These are phyloP conservation scores for Sinopyrophorus schimmeli DNA, from an alignment of 2,888 invertebrate species.

Conservation along the genomic window DNA sequence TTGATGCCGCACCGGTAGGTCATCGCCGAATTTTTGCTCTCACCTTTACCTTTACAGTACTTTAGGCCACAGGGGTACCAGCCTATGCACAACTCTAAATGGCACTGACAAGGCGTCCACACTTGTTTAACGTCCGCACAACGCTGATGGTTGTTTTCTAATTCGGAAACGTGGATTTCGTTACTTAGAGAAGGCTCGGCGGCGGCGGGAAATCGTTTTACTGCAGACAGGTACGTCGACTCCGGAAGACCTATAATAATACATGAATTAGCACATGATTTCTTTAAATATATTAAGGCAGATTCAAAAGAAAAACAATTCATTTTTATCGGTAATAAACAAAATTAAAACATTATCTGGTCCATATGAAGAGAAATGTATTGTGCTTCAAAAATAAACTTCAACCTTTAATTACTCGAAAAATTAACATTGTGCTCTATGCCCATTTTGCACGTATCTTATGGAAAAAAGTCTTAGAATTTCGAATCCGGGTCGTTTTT, in stretches of 20 bases:
- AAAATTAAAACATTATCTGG: too few relatives aligned
- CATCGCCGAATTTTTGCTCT: conserved; percentile 63
- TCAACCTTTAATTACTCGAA: too few relatives aligned
- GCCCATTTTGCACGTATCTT: too few relatives aligned
- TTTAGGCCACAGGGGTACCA: conserved; percentile 97
- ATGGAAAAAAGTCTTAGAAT: too few relatives aligned
- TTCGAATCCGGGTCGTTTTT: too few relatives aligned
- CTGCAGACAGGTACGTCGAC: conserved; percentile 70
- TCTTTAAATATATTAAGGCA: too few relatives aligned
- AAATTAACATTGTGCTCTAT: too few relatives aligned
- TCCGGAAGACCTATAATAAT: conserved; percentile 67
- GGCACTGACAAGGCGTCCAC: conserved; percentile 80
- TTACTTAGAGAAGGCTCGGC: conserved; percentile 39
- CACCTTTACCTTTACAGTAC: conserved; percentile 74
- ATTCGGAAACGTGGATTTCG: conserved; percentile 25
- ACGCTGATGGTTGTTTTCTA: conserved; percentile 41
- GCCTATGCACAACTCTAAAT: conserved; percentile 85
- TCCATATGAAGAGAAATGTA: too few relatives aligned
- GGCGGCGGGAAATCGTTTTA: conserved; percentile 69
- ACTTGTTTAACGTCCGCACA: conserved; percentile 72
- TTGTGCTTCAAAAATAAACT: too few relatives aligned
- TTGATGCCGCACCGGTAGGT: conserved; percentile 93
- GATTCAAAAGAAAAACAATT: too few relatives aligned
- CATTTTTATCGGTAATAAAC: too few relatives aligned
- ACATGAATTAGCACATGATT: too few relatives aligned